These are phyloP conservation scores for Sparus aurata DNA, from an alignment of 2,797 vertebrate genomes.

Conservation along the genomic window DNA sequence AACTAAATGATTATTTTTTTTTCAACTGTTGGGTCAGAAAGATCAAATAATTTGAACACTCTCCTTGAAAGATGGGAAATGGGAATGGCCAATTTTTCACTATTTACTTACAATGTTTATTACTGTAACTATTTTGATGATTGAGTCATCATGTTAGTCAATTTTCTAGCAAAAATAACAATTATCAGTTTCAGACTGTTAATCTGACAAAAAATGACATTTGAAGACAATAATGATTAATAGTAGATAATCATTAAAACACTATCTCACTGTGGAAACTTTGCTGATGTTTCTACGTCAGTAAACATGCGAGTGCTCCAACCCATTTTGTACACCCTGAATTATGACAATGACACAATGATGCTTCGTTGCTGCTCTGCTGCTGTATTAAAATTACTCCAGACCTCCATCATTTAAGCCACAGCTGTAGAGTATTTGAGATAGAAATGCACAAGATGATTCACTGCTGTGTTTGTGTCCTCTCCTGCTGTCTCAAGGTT, in stretches of 20 bases:
- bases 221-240: no score
- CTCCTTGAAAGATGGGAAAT: no score
- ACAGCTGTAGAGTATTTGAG: neutral
- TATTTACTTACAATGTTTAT: no score
- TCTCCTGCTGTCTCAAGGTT: constrained; percentile 84
- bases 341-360: neutral
- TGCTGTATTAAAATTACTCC: constrained; percentile 1
- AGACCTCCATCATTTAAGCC: neutral
- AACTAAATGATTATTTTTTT: no score
- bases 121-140: no score
- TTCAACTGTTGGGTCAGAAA: no score
- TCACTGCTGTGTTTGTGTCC: constrained; percentile 44
- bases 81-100: no score
- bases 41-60: no score
- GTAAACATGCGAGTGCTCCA: neutral
- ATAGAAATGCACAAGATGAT: constrained; percentile 3
- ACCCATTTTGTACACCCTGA: neutral
- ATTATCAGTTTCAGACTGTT: neutral
- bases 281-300: neutral
- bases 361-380: neutral
- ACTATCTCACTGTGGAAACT: neutral
- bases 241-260: neutral
- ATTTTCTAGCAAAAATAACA: no score
- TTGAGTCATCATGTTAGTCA: no score
- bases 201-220: neutral